Percentiles rank a stretch among this genome's conserved stretches.
Evolutionary conservation across 2,113 vertebrate species (phyloP).

Genomic region (Melierax canorus): DNA sequence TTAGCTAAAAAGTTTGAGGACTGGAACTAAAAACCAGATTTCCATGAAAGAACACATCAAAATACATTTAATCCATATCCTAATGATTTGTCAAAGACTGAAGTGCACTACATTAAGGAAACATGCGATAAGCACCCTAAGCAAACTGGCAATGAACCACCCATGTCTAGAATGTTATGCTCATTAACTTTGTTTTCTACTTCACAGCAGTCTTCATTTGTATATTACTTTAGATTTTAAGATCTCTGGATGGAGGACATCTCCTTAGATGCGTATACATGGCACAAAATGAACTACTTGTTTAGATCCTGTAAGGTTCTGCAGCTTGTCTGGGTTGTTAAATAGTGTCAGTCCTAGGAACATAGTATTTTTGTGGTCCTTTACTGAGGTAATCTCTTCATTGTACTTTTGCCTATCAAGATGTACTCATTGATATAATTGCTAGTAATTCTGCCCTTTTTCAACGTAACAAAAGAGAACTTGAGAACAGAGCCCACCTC

Average conservation of each 20-base stretch:
- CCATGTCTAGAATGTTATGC: neutral
- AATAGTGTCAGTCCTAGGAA: neutral
- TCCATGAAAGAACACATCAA: neutral
- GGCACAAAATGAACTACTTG: neutral
- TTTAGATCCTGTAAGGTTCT: neutral
- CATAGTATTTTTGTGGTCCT: neutral
- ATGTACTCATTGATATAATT: neutral
- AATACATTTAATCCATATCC: neutral
- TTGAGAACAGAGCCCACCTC: conserved; percentile 71
- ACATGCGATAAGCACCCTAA: neutral
- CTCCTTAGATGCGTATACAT: fast-evolving
- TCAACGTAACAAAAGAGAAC: neutral
- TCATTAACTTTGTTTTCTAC: neutral
- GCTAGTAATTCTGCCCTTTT: neutral
- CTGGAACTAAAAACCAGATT: neutral
- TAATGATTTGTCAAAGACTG: neutral
- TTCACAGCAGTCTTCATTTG: neutral
- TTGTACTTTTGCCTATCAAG: neutral
- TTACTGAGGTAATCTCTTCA: neutral
- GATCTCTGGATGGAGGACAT: neutral
- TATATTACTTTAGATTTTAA: neutral
- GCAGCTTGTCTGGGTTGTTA: neutral
- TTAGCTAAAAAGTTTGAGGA: neutral
- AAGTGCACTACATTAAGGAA: neutral
- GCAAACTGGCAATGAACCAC: neutral